Evolutionary conservation across 2,888 invertebrate genomes (phyloP), one percentile per base, ranked within the genome.

Genomic region (Toxonevra muliebris): DNA sequence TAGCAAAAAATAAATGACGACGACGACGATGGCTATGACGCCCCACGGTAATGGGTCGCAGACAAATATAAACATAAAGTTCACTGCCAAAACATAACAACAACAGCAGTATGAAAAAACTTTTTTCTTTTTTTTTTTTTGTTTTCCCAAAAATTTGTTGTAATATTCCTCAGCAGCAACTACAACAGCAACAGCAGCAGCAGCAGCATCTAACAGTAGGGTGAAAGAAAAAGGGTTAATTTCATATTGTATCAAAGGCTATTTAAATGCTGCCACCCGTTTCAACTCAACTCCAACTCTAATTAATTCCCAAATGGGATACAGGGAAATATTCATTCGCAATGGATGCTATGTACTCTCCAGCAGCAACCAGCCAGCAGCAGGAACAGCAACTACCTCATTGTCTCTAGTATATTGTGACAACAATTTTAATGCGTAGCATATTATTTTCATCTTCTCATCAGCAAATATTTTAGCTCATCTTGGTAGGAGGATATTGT

Each of bases 291-390:
- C 17, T 42, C 66, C 61, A 62, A 19, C 53, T 74, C 78, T 80
- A 80, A 80, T 80, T 80, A 80, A 80, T 78, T 80, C 80, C 79
- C 81, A 70, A 69, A 75, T 74, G 77, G 77, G 80, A 68, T 59
- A 45, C 62, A 2, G 59, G 10, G 42, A 9, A 19, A 13, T 13
- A 43, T 54, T 41, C n/a, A 45, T n/a, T 11, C 8, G 48, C 48
- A 55, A 17, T 40, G 65, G 19, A 59, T 20, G 20, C 59, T 12
- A 19, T 41, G 19, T 54, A 45, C 60, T 54, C 42, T 57, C 19
- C 12, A 8, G 17, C 7, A 19, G 2, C 17, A 12, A 15, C 12
- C 9, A 12, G 20, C 42, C 42, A 40, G 5, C 13, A n/a, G 48
- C 13, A 48, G 15, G 2, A 48, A 8, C 48, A 48, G 13, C 15